Percentiles rank a stretch among this genome's conserved stretches.
Evolutionary conservation across 2,888 invertebrate species (phyloP).

Genomic region (Agrochola lota): DNA sequence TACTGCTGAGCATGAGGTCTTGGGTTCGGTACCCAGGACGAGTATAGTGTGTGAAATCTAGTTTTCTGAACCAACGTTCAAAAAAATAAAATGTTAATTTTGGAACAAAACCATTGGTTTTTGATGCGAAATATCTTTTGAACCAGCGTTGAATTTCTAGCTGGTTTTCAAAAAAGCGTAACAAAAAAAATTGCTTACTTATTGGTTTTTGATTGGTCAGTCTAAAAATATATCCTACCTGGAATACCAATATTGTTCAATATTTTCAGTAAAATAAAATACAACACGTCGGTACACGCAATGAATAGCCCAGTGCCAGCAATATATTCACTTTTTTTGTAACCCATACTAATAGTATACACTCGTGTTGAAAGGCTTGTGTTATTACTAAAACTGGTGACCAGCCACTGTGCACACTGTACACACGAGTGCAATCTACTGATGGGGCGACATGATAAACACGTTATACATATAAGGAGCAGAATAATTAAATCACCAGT

Average conservation of each 20-base stretch:
- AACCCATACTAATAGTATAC: too few relatives aligned
- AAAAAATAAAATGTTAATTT: too few relatives aligned
- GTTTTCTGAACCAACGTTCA: not conserved
- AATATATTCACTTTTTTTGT: not conserved
- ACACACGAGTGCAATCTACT: not conserved
- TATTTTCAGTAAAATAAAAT: conserved; percentile 34
- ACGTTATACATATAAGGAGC: too few relatives aligned
- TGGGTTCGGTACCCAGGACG: too few relatives aligned
- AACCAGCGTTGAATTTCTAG: conserved; percentile 1
- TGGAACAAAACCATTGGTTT: not conserved
- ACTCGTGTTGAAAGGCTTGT: not conserved
- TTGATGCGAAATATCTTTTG: not conserved
- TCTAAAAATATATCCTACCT: conserved; percentile 24
- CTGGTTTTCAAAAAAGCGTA: conserved; percentile 1
- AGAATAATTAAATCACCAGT: too few relatives aligned
- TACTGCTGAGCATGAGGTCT: too few relatives aligned
- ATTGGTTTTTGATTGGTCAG: conserved; percentile 19
- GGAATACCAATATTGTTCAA: not conserved
- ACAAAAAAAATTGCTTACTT: not conserved
- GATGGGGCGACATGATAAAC: too few relatives aligned
- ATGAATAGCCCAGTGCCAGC: not conserved
- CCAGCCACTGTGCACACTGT: not conserved
- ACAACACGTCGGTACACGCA: not conserved
- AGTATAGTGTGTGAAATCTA: not conserved
- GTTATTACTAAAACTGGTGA: not conserved